Percentiles rank a stretch among this genome's conserved stretches.
Evolutionary conservation across 2,113 vertebrate species (phyloP).

Genomic region (Gadus chalcogrammus): DNA sequence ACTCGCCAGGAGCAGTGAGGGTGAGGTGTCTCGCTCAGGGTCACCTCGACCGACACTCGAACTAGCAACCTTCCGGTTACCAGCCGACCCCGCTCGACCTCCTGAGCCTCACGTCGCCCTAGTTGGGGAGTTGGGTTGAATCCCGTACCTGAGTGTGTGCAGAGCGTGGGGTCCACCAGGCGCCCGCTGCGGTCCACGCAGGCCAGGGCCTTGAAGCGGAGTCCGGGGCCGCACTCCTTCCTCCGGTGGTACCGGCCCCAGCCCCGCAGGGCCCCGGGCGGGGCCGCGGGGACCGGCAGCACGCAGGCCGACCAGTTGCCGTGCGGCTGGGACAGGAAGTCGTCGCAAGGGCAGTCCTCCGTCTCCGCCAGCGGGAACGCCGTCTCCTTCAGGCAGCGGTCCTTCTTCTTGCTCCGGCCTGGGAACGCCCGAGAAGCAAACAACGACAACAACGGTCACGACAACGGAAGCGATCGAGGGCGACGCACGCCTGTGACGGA

Average conservation of each 20-base stretch:
- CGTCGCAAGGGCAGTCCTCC: conserved; percentile 81
- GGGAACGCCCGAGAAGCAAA: conserved; percentile 28
- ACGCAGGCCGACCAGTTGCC: conserved; percentile 96
- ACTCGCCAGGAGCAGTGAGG: too few relatives aligned
- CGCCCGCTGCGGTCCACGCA: conserved; percentile 79
- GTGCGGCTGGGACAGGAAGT: conserved; percentile 76
- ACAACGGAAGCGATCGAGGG: too few relatives aligned
- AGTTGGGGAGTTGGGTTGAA: background rate
- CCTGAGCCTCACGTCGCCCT: too few relatives aligned
- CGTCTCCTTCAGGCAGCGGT: conserved; percentile 80
- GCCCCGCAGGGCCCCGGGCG: conserved; percentile 50
- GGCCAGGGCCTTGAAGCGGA: conserved; percentile 78
- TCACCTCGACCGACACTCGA: too few relatives aligned
- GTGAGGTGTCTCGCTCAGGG: too few relatives aligned
- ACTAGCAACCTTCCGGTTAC: too few relatives aligned
- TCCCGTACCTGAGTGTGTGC: conserved; percentile 81
- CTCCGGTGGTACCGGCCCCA: conserved; percentile 45
- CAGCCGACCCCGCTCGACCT: too few relatives aligned
- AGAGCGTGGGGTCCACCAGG: conserved; percentile 76
- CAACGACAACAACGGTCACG: conserved; percentile 3
- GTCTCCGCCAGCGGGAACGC: conserved; percentile 82
- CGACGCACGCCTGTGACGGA: too few relatives aligned
- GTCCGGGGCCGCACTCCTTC: conserved; percentile 83
- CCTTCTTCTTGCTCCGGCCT: conserved; percentile 94
- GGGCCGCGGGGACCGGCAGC: conserved; percentile 55